Conservation (phyloP, 1,140 invertebrate genomes). For the Prorops nasuta region DNA sequence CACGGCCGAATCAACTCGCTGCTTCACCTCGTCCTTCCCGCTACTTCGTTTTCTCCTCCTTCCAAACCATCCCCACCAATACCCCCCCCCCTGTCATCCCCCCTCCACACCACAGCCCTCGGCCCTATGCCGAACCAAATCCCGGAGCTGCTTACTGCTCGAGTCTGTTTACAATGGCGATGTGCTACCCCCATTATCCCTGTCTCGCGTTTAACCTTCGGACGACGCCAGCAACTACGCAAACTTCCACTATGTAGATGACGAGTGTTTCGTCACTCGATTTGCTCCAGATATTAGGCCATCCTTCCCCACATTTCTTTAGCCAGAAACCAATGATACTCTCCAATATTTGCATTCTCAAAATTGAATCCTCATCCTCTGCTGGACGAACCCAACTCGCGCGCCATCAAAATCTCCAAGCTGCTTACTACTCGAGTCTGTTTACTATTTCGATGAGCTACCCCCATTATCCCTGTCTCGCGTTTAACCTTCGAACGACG, state of each 20-base stretch:
- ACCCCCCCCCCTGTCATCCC: neutral
- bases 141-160: slow-evolving; percentile 44
- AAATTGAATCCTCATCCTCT: neutral
- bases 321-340: too few relatives aligned
- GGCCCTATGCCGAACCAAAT: slow-evolving; percentile 39
- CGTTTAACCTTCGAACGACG: slow-evolving; percentile 38
- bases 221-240: slow-evolving; percentile 17
- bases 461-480: slow-evolving; percentile 39
- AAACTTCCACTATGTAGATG: too few relatives aligned
- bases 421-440: slow-evolving; percentile 45
- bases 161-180: slow-evolving; percentile 52
- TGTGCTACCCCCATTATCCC: slow-evolving; percentile 44
- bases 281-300: too few relatives aligned
- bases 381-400: slow-evolving; percentile 8
- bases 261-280: too few relatives aligned
- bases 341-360: slow-evolving; percentile 8
- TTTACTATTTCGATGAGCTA: slow-evolving; percentile 51
- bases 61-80: too few relatives aligned
- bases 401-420: slow-evolving; percentile 40
- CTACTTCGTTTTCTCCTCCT: slow-evolving; percentile 4
- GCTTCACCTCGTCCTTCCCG: neutral
- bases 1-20: neutral
- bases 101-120: slow-evolving; percentile 16
- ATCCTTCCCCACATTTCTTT: too few relatives aligned
- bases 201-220: slow-evolving; percentile 40